Evolutionary conservation across 1,140 invertebrate species (phyloP), one percentile per base, ranked within the genome.

Genomic region (Dreissena rostriformis): DNA sequence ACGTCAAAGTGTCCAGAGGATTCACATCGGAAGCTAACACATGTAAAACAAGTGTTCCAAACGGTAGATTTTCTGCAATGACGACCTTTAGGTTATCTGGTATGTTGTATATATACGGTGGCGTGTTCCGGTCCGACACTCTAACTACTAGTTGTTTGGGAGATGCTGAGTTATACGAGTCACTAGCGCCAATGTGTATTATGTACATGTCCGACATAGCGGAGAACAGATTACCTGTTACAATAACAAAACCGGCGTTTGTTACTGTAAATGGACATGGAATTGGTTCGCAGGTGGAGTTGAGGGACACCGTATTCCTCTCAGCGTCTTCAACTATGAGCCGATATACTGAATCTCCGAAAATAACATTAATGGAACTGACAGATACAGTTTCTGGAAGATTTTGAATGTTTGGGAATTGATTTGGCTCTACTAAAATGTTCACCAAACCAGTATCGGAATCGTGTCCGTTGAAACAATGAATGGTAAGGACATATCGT

Each of bases 261-360:
- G 80, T 74, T 24, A 82, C 26, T 19, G 66, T 55, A 29, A 82
- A 82, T 22, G 80, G 80, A 74, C 80, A 82, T 12, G 70, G 80
- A 14, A 51, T 19, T 6, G 80, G 80, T 22, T 82, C 80, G 65
- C 80, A 82, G 5, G 71, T 66, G 12, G 74, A 26, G n/a, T 74
- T 74, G 24, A 49, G 74, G 11, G 55, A 66, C 19, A 82, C 63
- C 0, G 68, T 39, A 66, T 82, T 74, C 14, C 67, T 67, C 67
- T 82, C 80, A 11, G 66, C 70, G 49, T 82, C 80, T 26, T 66
- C 12, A 52, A 57, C 52, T 22, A 49, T n/a, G 26, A 82, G 19
- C n/a, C 74, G 68, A 24, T 74, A 82, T 52, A 82, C 57, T 17
- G 74, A 15, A 10, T 55, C 80, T 1, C 80, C 80, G 24, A 82